These are phyloP conservation scores for Pantherophis guttatus DNA, from an alignment of 2,113 vertebrate genomes.

Conservation along the genomic window DNA sequence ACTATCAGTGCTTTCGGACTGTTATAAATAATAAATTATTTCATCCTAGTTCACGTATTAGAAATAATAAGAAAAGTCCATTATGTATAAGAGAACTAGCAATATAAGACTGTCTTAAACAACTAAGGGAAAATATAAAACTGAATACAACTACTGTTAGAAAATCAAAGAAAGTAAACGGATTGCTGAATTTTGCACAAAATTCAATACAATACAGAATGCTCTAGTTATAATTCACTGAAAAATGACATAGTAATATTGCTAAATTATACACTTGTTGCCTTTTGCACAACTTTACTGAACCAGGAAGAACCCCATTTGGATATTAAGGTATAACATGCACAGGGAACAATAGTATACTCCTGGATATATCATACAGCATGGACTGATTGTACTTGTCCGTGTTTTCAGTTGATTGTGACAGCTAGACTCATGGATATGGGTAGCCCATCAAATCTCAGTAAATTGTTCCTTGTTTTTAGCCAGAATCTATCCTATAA, in stretches of 20 bases:
- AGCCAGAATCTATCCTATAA: neutral
- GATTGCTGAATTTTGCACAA: neutral
- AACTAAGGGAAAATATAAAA: neutral
- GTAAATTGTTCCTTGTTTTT: neutral
- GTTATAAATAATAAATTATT: conserved; percentile 21
- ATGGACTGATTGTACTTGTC: neutral
- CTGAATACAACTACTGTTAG: neutral
- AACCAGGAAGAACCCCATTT: neutral
- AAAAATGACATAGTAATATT: neutral
- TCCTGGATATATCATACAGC: neutral
- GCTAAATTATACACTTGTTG: neutral
- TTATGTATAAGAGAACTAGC: neutral
- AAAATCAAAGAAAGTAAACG: neutral
- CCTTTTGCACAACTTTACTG: neutral
- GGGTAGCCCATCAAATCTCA: neutral
- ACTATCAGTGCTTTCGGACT: conserved; percentile 7
- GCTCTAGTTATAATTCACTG: neutral
- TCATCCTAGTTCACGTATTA: neutral
- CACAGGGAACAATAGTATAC: neutral
- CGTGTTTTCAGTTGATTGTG: neutral
- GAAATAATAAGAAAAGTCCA: neutral
- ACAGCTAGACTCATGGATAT: neutral
- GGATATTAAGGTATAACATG: neutral
- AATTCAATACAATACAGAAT: neutral
- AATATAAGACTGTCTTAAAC: neutral